Percentiles rank a stretch among this genome's conserved stretches.
Conservation (phyloP, 1,140 invertebrate genomes). For the Carposina sasakii region DNA sequence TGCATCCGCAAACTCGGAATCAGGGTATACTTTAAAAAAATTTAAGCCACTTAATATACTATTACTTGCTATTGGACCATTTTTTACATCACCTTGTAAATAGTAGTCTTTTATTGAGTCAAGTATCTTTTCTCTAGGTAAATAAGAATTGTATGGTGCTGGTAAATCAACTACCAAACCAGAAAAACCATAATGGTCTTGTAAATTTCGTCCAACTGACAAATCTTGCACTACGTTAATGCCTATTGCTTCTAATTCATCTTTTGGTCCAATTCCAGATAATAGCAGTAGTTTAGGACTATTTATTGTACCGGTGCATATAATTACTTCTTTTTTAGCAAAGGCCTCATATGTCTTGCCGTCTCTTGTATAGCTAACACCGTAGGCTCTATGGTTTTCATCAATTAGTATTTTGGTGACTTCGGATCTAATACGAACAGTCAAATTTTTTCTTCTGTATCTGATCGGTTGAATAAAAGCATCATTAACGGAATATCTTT, state of each 20-base stretch:
- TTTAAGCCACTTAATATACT: not conserved
- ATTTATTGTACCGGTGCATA: slow-evolving; percentile 75
- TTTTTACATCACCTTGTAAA: not conserved
- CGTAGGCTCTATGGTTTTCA: slow-evolving; percentile 76
- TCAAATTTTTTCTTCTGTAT: slow-evolving; percentile 79
- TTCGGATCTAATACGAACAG: slow-evolving; percentile 77
- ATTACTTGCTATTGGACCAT: not conserved
- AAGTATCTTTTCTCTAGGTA: not conserved
- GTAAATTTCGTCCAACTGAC: slow-evolving; percentile 76
- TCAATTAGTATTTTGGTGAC: slow-evolving; percentile 83
- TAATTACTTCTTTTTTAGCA: slow-evolving; percentile 73
- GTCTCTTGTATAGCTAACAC: slow-evolving; percentile 76
- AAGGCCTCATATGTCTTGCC: slow-evolving; percentile 53
- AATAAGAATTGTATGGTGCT: not conserved
- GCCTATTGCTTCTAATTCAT: slow-evolving; percentile 63
- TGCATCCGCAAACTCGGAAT: too few relatives aligned
- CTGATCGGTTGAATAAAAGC: slow-evolving; percentile 81
- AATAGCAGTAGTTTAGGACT: slow-evolving; percentile 74
- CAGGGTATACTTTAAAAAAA: too few relatives aligned
- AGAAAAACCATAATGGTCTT: slow-evolving; percentile 59
- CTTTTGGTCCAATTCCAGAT: slow-evolving; percentile 74
- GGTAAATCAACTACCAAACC: slow-evolving; percentile 9
- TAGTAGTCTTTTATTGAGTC: not conserved
- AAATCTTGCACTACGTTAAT: slow-evolving; percentile 63
- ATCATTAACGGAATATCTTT: slow-evolving; percentile 78